Evolutionary conservation across 2,888 invertebrate species (phyloP).

Genomic region (Cyclophora punctaria): DNA sequence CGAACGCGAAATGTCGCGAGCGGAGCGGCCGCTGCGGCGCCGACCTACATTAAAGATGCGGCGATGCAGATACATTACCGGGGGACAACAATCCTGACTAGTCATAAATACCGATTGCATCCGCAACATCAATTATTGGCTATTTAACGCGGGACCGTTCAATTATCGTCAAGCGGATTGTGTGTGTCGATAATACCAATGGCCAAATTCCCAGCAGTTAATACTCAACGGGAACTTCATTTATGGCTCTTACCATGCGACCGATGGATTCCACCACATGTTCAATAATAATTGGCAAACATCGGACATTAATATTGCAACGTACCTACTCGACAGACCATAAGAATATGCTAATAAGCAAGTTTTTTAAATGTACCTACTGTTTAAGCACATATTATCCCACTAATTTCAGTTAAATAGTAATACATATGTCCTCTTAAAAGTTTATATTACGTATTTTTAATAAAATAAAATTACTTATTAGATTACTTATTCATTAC

Average conservation of each 20-base stretch:
- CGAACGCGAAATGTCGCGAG: background rate
- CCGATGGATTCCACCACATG: conserved; percentile 39
- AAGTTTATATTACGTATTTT: too few species aligned
- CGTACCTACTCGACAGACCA: conserved; percentile 43
- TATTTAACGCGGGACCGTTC: conserved; percentile 64
- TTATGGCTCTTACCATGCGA: conserved; percentile 48
- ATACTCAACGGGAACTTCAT: conserved; percentile 49
- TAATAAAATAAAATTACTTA: too few species aligned
- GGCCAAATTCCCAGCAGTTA: conserved; percentile 59
- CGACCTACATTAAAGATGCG: conserved; percentile 26
- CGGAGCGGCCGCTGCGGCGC: background rate
- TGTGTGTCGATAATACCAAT: conserved; percentile 56
- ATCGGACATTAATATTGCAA: conserved; percentile 53
- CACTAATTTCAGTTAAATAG: too few species aligned
- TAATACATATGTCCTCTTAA: too few species aligned
- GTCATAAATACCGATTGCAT: conserved; percentile 52
- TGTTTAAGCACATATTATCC: too few species aligned
- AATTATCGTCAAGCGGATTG: conserved; percentile 62
- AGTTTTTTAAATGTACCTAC: conserved; percentile 10
- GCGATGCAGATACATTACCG: conserved; percentile 11
- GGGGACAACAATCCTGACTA: conserved; percentile 29
- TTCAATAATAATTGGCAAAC: conserved; percentile 30
- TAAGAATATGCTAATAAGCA: conserved; percentile 54
- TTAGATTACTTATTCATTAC: too few species aligned
- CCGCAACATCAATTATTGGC: conserved; percentile 60